Evolutionary conservation across 1,140 invertebrate species (phyloP).

Genomic region (Drosophila lini): DNA sequence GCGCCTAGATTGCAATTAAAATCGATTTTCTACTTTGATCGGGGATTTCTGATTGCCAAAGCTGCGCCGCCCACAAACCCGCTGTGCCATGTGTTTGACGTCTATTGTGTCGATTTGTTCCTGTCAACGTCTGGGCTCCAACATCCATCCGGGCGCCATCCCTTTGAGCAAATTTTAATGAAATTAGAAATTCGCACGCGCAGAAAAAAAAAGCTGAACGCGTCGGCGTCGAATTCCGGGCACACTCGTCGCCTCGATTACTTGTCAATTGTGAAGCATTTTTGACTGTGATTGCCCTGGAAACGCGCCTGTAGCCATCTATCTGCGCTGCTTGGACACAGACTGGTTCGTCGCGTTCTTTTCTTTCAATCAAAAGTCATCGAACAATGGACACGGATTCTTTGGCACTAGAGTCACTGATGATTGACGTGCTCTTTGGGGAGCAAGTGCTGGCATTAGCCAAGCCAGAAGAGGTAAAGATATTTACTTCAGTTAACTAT

Average conservation of each 20-base stretch:
- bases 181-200: slow-evolving; percentile 76
- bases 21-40: slow-evolving; percentile 80
- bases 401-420: neutral
- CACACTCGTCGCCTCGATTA: slow-evolving; percentile 32
- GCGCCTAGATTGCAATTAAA: slow-evolving; percentile 76
- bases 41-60: slow-evolving; percentile 70
- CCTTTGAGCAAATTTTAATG: slow-evolving; percentile 71
- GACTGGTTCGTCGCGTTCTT: slow-evolving; percentile 2
- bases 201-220: slow-evolving; percentile 38
- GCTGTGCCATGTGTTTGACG: slow-evolving; percentile 44
- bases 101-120: slow-evolving; percentile 78
- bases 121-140: slow-evolving; percentile 70
- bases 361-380: slow-evolving; percentile 46
- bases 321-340: slow-evolving; percentile 19
- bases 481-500: too few species aligned
- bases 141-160: slow-evolving; percentile 22
- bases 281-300: slow-evolving; percentile 65
- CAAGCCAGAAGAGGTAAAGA: too few species aligned
- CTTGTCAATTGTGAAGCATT: slow-evolving; percentile 67
- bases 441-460: neutral
- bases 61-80: slow-evolving; percentile 34
- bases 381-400: neutral
- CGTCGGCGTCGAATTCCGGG: slow-evolving; percentile 13
- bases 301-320: slow-evolving; percentile 1
- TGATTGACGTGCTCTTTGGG: slow-evolving; percentile 4